Evolutionary conservation across 1,140 invertebrate species (phyloP), one percentile per base, ranked within the genome.

Genomic region (Dendroctonus valens): DNA sequence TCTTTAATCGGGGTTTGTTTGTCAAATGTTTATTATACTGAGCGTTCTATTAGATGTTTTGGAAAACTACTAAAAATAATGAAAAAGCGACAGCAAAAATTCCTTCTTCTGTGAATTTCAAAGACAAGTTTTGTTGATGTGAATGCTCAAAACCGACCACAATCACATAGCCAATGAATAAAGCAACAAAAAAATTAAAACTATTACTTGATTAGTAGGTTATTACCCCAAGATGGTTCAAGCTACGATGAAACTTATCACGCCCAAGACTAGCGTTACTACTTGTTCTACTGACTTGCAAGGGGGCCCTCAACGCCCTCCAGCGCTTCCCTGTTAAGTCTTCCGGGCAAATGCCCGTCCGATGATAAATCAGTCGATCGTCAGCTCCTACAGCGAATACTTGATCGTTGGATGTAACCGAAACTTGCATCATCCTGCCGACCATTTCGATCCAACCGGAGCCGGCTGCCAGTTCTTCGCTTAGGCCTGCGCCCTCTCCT

Each of bases 241-340:
- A 72, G 69, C 83, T 82, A 63, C 81, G 82, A 69, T 83, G 81
- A 57, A 82, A 78, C 57, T 81, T 82, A 63, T 77, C 82, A 38
- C 81, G 81, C 41, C 80, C 79, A 51, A 86, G 74, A 76, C 82
- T 85, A 15, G 88, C 86, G 69, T 86, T 88, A 75, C 88, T 91
- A 72, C 89, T 90, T 49, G 89, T 89, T 69, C 90, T 82, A 75
- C 90, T 92, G 15, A 92, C 80, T 79, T 92, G 89, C 76, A 91
- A 83, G 40, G 90, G 86, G 12, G 88, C 89, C 75, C 90, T 86
- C 42, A 93, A 81, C 57, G 84, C 79, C 72, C 87, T 84, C 94
- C 94, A 96, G 69, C 90, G 88, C 77, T 93, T 93, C 2, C 94
- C 94, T 50, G 91, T 93, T 50, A 91, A 82, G 79, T 96, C 92